Evolutionary conservation across 1,140 invertebrate genomes (phyloP), one percentile per base, ranked within the genome.

Genomic region (Psilanteris sp.): DNA sequence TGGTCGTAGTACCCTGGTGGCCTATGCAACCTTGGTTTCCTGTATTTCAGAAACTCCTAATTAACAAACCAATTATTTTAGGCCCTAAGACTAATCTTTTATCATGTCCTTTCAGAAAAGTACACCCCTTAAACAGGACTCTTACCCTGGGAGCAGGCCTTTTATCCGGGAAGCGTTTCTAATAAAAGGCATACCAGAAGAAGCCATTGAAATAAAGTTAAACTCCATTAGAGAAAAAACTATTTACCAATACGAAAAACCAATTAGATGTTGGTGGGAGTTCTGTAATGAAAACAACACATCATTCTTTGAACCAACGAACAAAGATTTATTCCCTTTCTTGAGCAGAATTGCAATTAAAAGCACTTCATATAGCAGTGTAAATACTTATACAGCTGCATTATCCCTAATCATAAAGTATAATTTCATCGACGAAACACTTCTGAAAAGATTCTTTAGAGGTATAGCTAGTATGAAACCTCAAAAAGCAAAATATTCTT

Each of bases 401-500:
- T 16, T 73, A 2, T 41, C 59, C 2, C 3, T 74, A n/a, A 26
- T 74, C 6, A n/a, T 31, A 8, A 54, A 61, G 4, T n/a, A 14
- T 0, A 29, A 74, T 0, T 10, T 74, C 9, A 61, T 61, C 0
- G 1, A 34, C 1, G 8, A 61, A 6, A 18, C 44, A 1, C 8
- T 46, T 2, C 9, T 66, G 0, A 66, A 66, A 15, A 15, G 61
- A 8, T 67, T 59, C 39, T 74, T 18, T 24, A 66, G 61, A 29
- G 71, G 46, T 6, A 61, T 54, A 0, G 11, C 71, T 9, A 24
- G 29, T 1, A 3, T 22, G 3, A 74, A 74, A 24, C 71, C 62
- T 5, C 62, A 61, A n/a, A 68, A 41, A 13, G 37, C 71, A 1
- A 46, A 8, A 31, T 74, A 67, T 10, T 43, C 50, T 6, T 13